These are phyloP conservation scores for Gymnocheta viridis DNA, from an alignment of 2,888 invertebrate genomes.

Conservation along the genomic window DNA sequence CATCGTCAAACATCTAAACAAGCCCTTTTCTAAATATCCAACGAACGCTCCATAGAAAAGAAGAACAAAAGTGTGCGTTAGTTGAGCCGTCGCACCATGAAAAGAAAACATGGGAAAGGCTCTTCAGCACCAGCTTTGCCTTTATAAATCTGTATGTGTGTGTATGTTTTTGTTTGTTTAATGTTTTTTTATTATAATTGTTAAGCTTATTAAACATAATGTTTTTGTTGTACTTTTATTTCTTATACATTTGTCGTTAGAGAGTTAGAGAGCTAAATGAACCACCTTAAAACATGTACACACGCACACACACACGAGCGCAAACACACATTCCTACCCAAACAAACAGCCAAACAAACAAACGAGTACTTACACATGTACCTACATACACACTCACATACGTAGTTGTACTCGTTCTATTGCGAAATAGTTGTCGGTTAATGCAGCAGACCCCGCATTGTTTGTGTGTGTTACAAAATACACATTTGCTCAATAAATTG, in stretches of 20 bases:
- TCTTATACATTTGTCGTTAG: slow-evolving; percentile 15
- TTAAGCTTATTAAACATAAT: slow-evolving; percentile 50
- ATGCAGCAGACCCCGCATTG: slow-evolving; percentile 1
- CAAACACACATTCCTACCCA: background rate
- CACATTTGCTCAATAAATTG: slow-evolving; percentile 66
- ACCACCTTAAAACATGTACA: slow-evolving; percentile 16
- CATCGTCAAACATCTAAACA: slow-evolving; percentile 12
- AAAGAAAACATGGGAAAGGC: background rate
- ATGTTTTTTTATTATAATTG: slow-evolving; percentile 32
- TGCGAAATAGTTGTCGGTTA: background rate
- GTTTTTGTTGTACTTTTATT: slow-evolving; percentile 13
- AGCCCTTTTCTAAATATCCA: slow-evolving; percentile 14
- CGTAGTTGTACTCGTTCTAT: slow-evolving; percentile 10
- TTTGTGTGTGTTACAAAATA: slow-evolving; percentile 52
- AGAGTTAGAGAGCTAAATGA: slow-evolving; percentile 40
- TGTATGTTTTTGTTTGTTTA: slow-evolving; percentile 21
- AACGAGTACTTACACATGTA: background rate
- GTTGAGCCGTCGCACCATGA: background rate
- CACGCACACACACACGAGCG: background rate
- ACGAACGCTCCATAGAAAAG: background rate
- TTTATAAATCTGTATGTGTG: background rate
- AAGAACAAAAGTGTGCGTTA: slow-evolving; percentile 18
- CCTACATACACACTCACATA: too few species aligned
- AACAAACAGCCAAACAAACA: background rate
- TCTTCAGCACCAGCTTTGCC: background rate